phyloP scores from a whole-genome alignment of 2,888 invertebrate species.

The Pollenia griseotomentosa region DNA sequence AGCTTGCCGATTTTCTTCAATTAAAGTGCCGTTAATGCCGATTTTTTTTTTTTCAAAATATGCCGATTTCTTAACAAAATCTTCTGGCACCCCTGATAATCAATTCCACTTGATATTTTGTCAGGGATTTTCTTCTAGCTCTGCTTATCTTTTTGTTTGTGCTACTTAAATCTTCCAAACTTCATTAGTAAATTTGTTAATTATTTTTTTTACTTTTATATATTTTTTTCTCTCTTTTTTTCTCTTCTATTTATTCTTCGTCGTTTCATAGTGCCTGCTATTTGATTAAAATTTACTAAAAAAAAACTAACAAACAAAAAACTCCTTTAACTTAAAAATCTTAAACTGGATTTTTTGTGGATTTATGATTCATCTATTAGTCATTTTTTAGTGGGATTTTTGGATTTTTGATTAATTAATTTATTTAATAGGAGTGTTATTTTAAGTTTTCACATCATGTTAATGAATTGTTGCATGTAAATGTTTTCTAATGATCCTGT shows the following conservation, averaged over 20 bases:
- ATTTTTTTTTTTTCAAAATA: too few species aligned
- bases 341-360: background rate
- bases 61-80: too few species aligned
- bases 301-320: background rate
- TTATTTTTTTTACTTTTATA: too few species aligned
- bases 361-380: constrained; percentile 51
- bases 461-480: constrained; percentile 12
- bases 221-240: too few species aligned
- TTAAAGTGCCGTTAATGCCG: too few species aligned
- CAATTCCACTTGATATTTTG: too few species aligned
- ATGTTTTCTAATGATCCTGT: constrained; percentile 70
- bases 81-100: too few species aligned
- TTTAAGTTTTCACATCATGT: constrained; percentile 9
- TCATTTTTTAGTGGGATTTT: constrained; percentile 30
- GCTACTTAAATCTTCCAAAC: too few species aligned
- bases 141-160: too few species aligned
- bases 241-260: background rate
- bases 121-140: too few species aligned
- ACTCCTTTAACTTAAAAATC: constrained; percentile 27
- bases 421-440: constrained; percentile 1
- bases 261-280: constrained; percentile 10
- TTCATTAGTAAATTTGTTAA: too few species aligned
- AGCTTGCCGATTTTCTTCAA: too few species aligned
- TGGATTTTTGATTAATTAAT: constrained; percentile 57
- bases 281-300: background rate